Base-by-base conservation (phyloP, 2,888 invertebrate species). In the Gisinianus flammeolus region DNA sequence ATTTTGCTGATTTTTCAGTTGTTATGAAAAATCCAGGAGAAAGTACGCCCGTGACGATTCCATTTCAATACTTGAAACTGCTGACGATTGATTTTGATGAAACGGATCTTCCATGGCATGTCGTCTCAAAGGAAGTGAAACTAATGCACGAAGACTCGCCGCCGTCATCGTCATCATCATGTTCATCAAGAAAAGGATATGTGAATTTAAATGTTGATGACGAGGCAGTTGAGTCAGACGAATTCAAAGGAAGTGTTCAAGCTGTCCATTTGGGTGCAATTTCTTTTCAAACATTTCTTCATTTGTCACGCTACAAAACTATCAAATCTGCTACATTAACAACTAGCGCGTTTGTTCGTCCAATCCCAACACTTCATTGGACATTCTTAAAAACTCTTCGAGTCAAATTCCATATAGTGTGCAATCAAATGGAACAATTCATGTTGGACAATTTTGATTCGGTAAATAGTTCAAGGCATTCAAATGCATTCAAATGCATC, bases 401-500 rank as follows among this genome's bases (percentile, higher is more conserved):
- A 5, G 44, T 76, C 8, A 52, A 54, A 24, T 76, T 76, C 68
- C 76, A 76, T 44, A 22, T 67, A 6, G 22, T 35, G 19, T 24
- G 66, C 22, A 52, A 68, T 54, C 54, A 54, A 30, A 76, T 66
- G 4, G 76, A 76, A 24, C 44, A 24, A 16, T 67, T 52, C 12
- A 76, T 76, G 76, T 28, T 76, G 10, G 68, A 76, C 12, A 76
- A 76, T 24, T 58, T 76, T n/a, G 76, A 76, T 26, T 44, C 67
- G 24, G 10, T 76, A 10, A n/a, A n/a, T n/a, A n/a, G n/a, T n/a
- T n/a, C n/a, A n/a, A n/a, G n/a, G n/a, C n/a, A n/a, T n/a, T n/a
- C n/a, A n/a, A n/a, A n/a, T n/a, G n/a, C n/a, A n/a, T n/a, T n/a
- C n/a, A n/a, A n/a, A n/a, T n/a, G n/a, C n/a, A n/a, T n/a, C n/a